Evolutionary conservation across 2,888 invertebrate species (phyloP).

Genomic region (Drosophila putrida): DNA sequence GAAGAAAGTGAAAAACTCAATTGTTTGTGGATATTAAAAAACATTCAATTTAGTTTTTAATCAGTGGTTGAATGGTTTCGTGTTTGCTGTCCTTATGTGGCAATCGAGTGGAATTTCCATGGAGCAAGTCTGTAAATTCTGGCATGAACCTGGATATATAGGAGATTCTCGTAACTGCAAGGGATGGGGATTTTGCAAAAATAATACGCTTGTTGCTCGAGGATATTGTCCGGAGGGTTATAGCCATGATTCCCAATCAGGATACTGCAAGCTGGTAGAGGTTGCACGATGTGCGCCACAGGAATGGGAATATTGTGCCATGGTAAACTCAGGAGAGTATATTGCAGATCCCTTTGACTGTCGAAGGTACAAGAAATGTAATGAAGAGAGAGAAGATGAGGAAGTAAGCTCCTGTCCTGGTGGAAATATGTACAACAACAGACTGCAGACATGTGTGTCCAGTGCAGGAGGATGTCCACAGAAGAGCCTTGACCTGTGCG

Average conservation of each 20-base stretch:
- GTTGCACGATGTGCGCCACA: constrained; percentile 34
- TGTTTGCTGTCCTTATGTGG: constrained; percentile 14
- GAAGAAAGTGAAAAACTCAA: background rate
- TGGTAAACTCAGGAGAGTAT: constrained; percentile 7
- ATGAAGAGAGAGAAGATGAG: constrained; percentile 7
- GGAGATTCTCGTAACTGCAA: constrained; percentile 50
- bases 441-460: constrained; percentile 39
- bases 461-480: constrained; percentile 47
- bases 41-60: constrained; percentile 36
- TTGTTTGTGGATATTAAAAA: constrained; percentile 25
- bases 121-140: constrained; percentile 42
- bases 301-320: constrained; percentile 38
- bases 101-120: constrained; percentile 23
- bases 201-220: constrained; percentile 29
- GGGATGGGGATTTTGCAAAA: constrained; percentile 51
- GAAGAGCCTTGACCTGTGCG: constrained; percentile 36
- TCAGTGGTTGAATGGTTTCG: background rate
- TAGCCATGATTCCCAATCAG: constrained; percentile 40
- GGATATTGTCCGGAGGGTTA: constrained; percentile 23
- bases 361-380: constrained; percentile 32
- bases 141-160: constrained; percentile 44
- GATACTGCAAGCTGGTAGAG: constrained; percentile 22
- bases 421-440: constrained; percentile 37
- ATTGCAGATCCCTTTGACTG: constrained; percentile 50
- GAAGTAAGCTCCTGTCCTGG: constrained; percentile 24